These are phyloP conservation scores for Pseudomyrmex flavicornis DNA, from an alignment of 1,140 invertebrate species.

Conservation along the genomic window DNA sequence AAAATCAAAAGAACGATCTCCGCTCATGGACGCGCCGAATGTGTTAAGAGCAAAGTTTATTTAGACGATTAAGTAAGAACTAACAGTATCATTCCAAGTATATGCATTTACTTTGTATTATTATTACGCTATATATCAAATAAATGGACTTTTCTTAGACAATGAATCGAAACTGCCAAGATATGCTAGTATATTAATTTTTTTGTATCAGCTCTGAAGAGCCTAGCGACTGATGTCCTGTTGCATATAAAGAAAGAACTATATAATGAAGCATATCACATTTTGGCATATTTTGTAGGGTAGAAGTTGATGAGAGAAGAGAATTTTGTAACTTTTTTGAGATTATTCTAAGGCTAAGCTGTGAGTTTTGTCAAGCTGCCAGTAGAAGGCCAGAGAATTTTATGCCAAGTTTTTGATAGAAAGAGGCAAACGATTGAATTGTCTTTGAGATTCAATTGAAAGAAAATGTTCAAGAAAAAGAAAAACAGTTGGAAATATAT, in stretches of 20 bases:
- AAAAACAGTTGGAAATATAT: slow-evolving; percentile 63
- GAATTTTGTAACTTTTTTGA: slow-evolving; percentile 72
- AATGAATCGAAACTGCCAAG: slow-evolving; percentile 74
- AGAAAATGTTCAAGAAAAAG: slow-evolving; percentile 51
- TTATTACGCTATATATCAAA: slow-evolving; percentile 62
- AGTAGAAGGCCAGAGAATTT: slow-evolving; percentile 64
- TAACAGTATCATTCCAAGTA: slow-evolving; percentile 78
- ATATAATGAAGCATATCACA: slow-evolving; percentile 66
- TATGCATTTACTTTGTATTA: slow-evolving; percentile 77
- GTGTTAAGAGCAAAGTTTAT: slow-evolving; percentile 19
- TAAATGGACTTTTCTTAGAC: slow-evolving; percentile 68
- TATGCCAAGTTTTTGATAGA: slow-evolving; percentile 62
- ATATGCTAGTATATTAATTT: slow-evolving; percentile 57
- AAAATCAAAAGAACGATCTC: slow-evolving; percentile 67
- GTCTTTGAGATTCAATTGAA: slow-evolving; percentile 45
- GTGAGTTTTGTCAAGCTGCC: slow-evolving; percentile 66
- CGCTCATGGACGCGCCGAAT: slow-evolving; percentile 46
- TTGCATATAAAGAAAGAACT: slow-evolving; percentile 4
- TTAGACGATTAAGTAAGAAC: slow-evolving; percentile 58
- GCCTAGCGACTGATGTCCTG: slow-evolving; percentile 40
- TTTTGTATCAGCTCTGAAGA: slow-evolving; percentile 54
- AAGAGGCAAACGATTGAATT: slow-evolving; percentile 46
- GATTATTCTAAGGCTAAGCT: slow-evolving; percentile 71
- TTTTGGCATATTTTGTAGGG: slow-evolving; percentile 69
- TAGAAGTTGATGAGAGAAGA: slow-evolving; percentile 46